These are phyloP conservation scores for Pheosia tremula DNA, from an alignment of 2,888 invertebrate species.

Conservation along the genomic window DNA sequence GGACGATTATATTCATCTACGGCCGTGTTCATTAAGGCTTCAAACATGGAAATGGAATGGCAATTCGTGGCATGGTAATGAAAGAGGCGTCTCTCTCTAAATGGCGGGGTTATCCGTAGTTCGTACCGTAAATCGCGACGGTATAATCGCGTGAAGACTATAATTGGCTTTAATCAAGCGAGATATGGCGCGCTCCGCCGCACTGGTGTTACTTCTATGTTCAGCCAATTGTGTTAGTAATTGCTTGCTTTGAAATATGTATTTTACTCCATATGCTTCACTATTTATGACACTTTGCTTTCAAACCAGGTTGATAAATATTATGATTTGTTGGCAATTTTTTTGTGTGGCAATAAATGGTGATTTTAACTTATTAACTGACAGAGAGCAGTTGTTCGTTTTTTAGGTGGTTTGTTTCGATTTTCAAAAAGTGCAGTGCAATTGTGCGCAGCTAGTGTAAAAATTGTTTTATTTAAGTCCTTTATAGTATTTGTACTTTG, in stretches of 20 bases:
- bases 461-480: no score
- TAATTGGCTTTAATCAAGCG: constrained; percentile 77
- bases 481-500: no score
- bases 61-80: constrained; percentile 65
- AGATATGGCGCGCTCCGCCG: constrained; percentile 59
- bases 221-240: constrained; percentile 52
- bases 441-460: no score
- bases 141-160: constrained; percentile 73
- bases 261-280: constrained; percentile 38
- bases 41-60: constrained; percentile 64
- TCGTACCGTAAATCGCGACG: constrained; percentile 69
- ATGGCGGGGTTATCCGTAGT: constrained; percentile 70
- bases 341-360: no score
- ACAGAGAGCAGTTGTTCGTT: no score
- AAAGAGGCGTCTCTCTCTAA: constrained; percentile 68
- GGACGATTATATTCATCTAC: constrained; percentile 56
- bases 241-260: constrained; percentile 44
- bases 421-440: no score
- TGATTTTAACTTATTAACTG: no score
- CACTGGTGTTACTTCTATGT: constrained; percentile 48
- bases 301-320: no score
- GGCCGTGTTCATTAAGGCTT: constrained; percentile 53
- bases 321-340: no score
- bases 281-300: not conserved
- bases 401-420: no score